Conservation (phyloP, 1,140 invertebrate genomes). For the Paraescarpia echinospica region DNA sequence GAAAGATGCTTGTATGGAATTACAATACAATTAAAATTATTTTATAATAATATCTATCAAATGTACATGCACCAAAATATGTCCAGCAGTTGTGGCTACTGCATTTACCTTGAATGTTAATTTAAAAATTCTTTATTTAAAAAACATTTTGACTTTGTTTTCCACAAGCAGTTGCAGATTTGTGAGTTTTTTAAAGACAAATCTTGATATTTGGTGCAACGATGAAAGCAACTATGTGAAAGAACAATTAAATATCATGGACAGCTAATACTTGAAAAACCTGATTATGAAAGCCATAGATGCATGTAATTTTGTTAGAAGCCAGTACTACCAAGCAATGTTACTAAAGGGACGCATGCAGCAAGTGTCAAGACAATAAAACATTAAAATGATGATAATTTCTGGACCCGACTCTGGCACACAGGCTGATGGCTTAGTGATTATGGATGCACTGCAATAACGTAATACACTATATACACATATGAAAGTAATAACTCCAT, state of each 20-base stretch:
- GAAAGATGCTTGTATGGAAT: too few species aligned
- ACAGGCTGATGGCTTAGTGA: neutral
- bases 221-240: neutral
- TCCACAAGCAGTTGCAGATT: neutral
- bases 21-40: neutral
- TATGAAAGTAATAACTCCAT: neutral
- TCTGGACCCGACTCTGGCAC: neutral
- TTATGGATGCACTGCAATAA: neutral
- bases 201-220: neutral
- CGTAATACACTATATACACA: neutral
- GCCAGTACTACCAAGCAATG: neutral
- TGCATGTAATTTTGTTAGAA: neutral
- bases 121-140: neutral
- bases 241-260: neutral
- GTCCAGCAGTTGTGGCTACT: neutral
- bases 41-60: neutral
- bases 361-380: neutral
- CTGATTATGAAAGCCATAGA: neutral
- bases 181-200: neutral
- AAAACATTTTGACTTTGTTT: neutral
- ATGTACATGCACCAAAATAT: neutral
- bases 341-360: neutral
- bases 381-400: neutral
- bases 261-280: neutral
- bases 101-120: neutral